Percentiles rank a stretch among this genome's conserved stretches.
Evolutionary conservation across 2,888 invertebrate genomes (phyloP).

Genomic region (Micoletzkya japonica): DNA sequence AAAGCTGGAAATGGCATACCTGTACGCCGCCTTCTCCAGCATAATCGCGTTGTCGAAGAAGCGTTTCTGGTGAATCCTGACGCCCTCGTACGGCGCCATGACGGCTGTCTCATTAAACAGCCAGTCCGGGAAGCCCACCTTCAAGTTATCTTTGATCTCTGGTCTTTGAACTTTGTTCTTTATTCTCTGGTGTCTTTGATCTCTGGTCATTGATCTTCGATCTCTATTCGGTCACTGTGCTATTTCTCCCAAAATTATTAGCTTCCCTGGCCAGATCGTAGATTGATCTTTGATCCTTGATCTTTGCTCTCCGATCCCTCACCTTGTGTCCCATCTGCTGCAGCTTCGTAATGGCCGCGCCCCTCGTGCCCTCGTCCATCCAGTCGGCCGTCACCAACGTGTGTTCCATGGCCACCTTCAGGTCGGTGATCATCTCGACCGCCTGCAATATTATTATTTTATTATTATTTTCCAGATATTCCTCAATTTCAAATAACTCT

Average conservation of each 20-base stretch:
- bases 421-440: constrained; percentile 44
- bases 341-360: constrained; percentile 49
- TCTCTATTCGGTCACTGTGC: background rate
- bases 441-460: no score
- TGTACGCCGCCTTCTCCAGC: constrained; percentile 42
- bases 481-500: constrained; percentile 15
- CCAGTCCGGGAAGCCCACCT: constrained; percentile 30
- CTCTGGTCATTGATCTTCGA: background rate
- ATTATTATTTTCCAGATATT: background rate
- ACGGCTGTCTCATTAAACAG: constrained; percentile 49
- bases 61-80: constrained; percentile 44
- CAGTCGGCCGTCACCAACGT: constrained; percentile 52
- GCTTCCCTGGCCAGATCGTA: background rate
- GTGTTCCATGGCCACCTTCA: constrained; percentile 48
- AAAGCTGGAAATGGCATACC: constrained; percentile 21
- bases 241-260: background rate
- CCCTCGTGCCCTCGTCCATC: constrained; percentile 57
- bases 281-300: background rate
- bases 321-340: constrained; percentile 50
- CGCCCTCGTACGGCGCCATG: constrained; percentile 44
- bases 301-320: background rate
- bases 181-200: no score
- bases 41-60: constrained; percentile 54
- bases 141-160: background rate
- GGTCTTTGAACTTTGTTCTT: background rate